Evolutionary conservation across 2,113 vertebrate genomes (phyloP).

Genomic region (Alligator sinensis): DNA sequence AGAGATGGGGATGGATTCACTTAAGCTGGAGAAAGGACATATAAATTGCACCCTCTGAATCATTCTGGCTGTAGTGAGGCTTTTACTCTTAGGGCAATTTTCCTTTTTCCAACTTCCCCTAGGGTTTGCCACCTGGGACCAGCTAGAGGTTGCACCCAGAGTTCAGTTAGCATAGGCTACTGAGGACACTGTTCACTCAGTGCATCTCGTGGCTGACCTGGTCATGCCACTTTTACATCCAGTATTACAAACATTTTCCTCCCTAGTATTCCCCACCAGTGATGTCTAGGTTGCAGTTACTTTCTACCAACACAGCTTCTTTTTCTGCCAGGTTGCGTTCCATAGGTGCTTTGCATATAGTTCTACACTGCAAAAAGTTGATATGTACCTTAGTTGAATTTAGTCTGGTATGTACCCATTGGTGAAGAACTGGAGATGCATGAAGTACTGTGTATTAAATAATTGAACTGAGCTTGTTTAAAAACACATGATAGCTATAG

Average conservation of each 20-base stretch:
- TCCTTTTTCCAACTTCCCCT: accelerated
- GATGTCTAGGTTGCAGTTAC: background rate
- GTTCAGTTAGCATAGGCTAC: background rate
- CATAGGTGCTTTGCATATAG: background rate
- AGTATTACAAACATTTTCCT: background rate
- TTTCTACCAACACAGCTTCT: background rate
- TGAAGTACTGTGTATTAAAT: background rate
- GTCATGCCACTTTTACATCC: background rate
- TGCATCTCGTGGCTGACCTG: background rate
- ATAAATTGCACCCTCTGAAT: background rate
- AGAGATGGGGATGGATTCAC: background rate
- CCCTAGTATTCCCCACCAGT: background rate
- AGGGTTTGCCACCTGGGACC: background rate
- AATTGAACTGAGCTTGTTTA: background rate
- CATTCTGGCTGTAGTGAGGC: background rate
- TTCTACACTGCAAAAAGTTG: background rate
- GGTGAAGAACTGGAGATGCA: background rate
- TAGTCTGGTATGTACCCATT: background rate
- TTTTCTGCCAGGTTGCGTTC: background rate
- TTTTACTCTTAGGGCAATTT: background rate
- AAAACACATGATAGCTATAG: background rate
- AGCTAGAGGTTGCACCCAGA: background rate
- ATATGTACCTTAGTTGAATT: background rate
- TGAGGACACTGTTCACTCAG: background rate
- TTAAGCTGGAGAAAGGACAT: background rate